These are phyloP conservation scores for Labrus mixtus DNA, from an alignment of 2,113 vertebrate genomes.

Conservation along the genomic window DNA sequence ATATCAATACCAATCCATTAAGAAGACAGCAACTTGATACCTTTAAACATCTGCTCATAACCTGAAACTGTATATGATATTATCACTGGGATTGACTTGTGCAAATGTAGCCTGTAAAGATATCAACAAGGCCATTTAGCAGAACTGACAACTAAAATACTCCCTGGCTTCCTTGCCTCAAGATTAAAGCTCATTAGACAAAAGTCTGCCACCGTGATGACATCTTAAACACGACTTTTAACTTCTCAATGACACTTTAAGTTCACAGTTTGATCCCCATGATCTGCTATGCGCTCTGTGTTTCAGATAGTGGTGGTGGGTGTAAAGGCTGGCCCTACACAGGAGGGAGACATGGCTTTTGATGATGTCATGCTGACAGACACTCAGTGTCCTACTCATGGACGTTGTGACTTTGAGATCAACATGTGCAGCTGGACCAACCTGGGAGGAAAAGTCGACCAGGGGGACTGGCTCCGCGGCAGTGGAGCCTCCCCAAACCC, in stretches of 20 bases:
- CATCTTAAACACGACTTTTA: background rate
- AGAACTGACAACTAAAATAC: too few species aligned
- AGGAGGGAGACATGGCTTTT: conserved; percentile 78
- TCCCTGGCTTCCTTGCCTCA: too few species aligned
- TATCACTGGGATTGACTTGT: too few species aligned
- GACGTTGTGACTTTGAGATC: conserved; percentile 81
- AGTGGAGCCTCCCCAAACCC: conserved; percentile 61
- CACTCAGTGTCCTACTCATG: conserved; percentile 63
- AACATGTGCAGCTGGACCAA: conserved; percentile 81
- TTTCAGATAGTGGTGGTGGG: conserved; percentile 81
- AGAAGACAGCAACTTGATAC: too few species aligned
- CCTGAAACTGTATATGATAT: too few species aligned
- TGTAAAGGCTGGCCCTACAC: conserved; percentile 64
- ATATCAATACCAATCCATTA: too few species aligned
- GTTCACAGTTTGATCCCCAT: background rate
- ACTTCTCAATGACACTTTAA: background rate
- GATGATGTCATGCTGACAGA: conserved; percentile 78
- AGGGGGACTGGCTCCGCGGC: conserved; percentile 80
- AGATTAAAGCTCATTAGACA: too few species aligned
- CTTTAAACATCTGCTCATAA: too few species aligned
- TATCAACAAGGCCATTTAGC: too few species aligned
- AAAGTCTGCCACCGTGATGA: background rate
- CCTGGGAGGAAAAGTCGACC: conserved; percentile 61
- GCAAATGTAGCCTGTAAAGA: too few species aligned
- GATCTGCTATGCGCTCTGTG: background rate